Evolutionary conservation across 2,797 vertebrate species (phyloP).

Genomic region (Sphaeramia orbicularis): DNA sequence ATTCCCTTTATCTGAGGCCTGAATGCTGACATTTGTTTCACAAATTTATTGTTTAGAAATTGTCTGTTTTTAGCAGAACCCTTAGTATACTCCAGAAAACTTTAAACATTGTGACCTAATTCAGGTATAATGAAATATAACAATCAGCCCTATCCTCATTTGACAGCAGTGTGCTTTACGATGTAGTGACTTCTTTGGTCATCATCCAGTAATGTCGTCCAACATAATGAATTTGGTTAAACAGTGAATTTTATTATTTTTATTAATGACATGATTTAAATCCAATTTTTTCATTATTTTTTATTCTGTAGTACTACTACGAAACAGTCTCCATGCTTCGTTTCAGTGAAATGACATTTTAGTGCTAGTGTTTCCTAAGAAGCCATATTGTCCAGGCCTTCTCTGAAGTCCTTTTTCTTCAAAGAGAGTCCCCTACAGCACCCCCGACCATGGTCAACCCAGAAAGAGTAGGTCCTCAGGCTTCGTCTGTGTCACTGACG

Average conservation of each 20-base stretch:
- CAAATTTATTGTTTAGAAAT: constrained; percentile 9
- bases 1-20: constrained; percentile 21
- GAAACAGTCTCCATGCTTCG: too few species aligned
- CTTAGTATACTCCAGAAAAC: background rate
- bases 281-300: too few species aligned
- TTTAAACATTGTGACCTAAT: too few species aligned
- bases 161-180: too few species aligned
- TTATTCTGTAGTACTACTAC: too few species aligned
- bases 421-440: constrained; percentile 61
- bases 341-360: background rate
- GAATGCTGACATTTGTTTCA: constrained; percentile 23
- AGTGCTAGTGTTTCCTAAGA: constrained; percentile 18
- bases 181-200: too few species aligned
- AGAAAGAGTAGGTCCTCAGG: constrained; percentile 66
- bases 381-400: constrained; percentile 20
- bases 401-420: constrained; percentile 61
- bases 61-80: constrained; percentile 1
- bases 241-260: too few species aligned
- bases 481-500: constrained; percentile 68
- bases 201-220: too few species aligned
- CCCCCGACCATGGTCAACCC: constrained; percentile 47
- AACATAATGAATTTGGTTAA: too few species aligned
- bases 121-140: too few species aligned
- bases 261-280: too few species aligned
- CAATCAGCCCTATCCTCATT: too few species aligned